These are phyloP conservation scores for Camponotus floridanus DNA, from an alignment of 1,140 invertebrate species.

Conservation along the genomic window DNA sequence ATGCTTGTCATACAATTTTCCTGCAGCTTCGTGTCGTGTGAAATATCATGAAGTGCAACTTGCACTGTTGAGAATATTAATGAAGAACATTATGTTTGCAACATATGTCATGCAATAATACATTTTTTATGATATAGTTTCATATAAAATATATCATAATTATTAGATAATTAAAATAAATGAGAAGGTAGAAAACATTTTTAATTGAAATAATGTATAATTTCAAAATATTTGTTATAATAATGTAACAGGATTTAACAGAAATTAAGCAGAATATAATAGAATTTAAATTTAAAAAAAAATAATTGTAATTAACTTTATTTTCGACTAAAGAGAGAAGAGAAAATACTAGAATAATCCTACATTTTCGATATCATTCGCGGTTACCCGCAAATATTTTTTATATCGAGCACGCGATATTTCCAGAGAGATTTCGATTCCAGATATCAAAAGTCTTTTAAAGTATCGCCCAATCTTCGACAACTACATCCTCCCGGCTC, in stretches of 20 bases:
- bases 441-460: conserved; percentile 23
- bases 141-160: conserved; percentile 8
- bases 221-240: not conserved
- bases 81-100: conserved; percentile 43
- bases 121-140: conserved; percentile 6
- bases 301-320: not conserved
- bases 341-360: not conserved
- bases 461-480: conserved; percentile 38
- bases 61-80: conserved; percentile 13
- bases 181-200: not conserved
- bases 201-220: not conserved
- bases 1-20: conserved; percentile 35
- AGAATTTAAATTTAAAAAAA: not conserved
- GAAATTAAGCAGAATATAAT: no score
- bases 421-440: conserved; percentile 13
- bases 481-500: conserved; percentile 8
- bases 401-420: not conserved
- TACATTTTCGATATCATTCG: not conserved
- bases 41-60: conserved; percentile 17
- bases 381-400: not conserved
- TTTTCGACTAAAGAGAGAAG: not conserved
- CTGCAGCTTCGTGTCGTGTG: conserved; percentile 1
- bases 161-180: no score
- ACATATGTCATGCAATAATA: conserved; percentile 13
- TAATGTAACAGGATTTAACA: no score